A percentile compares a stretch with the other conserved stretches of the same genome.
Conservation (phyloP, 1,140 invertebrate species). For the Cydia strobilella region DNA sequence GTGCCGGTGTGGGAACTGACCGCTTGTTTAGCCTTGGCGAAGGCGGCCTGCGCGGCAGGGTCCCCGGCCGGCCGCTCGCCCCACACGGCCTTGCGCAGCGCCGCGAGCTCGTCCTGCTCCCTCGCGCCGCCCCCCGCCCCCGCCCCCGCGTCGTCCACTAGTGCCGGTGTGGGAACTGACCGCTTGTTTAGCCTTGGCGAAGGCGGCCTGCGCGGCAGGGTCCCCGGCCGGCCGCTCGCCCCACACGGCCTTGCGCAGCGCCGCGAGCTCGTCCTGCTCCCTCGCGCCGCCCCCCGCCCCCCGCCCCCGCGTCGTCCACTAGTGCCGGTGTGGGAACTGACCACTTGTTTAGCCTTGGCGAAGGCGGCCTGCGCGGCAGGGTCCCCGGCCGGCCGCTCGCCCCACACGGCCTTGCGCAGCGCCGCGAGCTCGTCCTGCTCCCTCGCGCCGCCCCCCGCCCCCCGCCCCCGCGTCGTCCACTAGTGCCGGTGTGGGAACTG, state of each 20-base stretch:
- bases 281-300: conserved; percentile 65
- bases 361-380: not conserved
- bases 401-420: conserved; percentile 82
- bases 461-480: conserved; percentile 88
- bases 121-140: conserved; percentile 94
- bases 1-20: not conserved
- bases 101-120: conserved; percentile 96
- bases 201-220: not conserved
- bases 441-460: conserved; percentile 91
- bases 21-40: not conserved
- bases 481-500: too few relatives aligned
- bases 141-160: conserved; percentile 93
- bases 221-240: not conserved
- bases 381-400: not conserved
- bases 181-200: not conserved
- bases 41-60: conserved; percentile 50
- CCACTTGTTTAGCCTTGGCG: not conserved
- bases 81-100: conserved; percentile 91
- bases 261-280: conserved; percentile 91
- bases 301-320: not conserved
- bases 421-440: conserved; percentile 97
- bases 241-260: conserved; percentile 80
- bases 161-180: too few relatives aligned
- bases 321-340: too few relatives aligned
- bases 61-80: conserved; percentile 85